Evolutionary conservation across 2,888 invertebrate genomes (phyloP), one percentile per base, ranked within the genome.

Genomic region (Mesoligia furuncula): DNA sequence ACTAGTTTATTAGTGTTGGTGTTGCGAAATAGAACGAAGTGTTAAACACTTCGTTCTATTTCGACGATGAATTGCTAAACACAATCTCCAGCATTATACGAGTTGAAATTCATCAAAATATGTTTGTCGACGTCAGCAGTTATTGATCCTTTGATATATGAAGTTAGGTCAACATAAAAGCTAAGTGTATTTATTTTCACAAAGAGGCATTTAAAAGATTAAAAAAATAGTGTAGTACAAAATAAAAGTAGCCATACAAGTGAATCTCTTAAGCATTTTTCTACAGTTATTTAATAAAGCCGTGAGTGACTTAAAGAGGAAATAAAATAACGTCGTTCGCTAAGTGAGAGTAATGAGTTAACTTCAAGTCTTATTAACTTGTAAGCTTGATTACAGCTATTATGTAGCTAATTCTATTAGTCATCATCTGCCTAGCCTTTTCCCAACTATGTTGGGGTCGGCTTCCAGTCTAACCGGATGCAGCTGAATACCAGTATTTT

Each of bases 331-430:
- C 67, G 77, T 77, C 51, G 54, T 77, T 74, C 61, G 64, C 61
- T 81, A 81, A 81, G 61, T 76, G 81, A 85, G 77, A 83, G 81
- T 77, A 77, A 85, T 81, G 77, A 81, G 77, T 57, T 81, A 77
- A 75, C 86, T 85, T 84, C 66, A 75, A 71, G 72, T 75, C 62
- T 75, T 75, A 73, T 74, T 78, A 69, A 62, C 69, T 75, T 73
- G 66, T 84, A 73, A 78, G 79, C 74, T 82, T 78, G 78, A 75
- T 85, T 78, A 85, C 85, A 77, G 70, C 54, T 85, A 67, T 1
- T 31, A 31, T 1, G 31, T 31, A 77, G 70, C 54, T 85, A 68
- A 71, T 68, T 81, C 20, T 85, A 62, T 77, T 81, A 65, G 68
- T 68, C 61, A n/a, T n/a, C n/a, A n/a, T n/a, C n/a, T n/a, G n/a